Evolutionary conservation across 2,113 vertebrate species (phyloP).

Genomic region (Bos indicus): DNA sequence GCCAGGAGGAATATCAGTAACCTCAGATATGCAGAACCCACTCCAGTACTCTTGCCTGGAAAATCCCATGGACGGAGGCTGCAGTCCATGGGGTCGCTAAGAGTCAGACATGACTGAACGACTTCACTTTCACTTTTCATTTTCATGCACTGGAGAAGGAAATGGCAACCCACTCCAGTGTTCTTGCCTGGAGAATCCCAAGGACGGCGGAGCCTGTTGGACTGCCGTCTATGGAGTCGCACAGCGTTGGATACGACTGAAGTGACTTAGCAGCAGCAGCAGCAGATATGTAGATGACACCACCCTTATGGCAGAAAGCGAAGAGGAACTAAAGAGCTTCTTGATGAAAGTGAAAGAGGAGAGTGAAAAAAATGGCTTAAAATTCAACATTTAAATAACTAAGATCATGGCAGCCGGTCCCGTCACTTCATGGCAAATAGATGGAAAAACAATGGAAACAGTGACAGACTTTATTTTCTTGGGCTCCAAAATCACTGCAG

Average conservation of each 20-base stretch:
- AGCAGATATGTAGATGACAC: background rate
- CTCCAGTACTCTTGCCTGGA: too few relatives aligned
- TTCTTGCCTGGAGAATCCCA: too few relatives aligned
- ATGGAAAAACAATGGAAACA: background rate
- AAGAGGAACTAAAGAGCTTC: background rate
- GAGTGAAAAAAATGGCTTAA: background rate
- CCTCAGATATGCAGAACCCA: background rate
- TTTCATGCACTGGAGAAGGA: too few relatives aligned
- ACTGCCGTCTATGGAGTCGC: too few relatives aligned
- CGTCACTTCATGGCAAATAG: background rate
- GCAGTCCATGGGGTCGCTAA: too few relatives aligned
- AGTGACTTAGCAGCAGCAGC: too few relatives aligned
- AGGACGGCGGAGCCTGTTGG: fast-evolving
- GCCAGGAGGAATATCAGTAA: background rate
- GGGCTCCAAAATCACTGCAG: background rate
- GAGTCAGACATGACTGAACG: too few relatives aligned
- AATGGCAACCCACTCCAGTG: too few relatives aligned
- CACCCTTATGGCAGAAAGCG: background rate
- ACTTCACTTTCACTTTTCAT: too few relatives aligned
- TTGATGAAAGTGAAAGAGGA: background rate
- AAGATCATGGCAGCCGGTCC: background rate
- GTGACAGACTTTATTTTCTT: background rate
- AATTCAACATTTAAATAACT: background rate
- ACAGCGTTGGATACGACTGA: too few relatives aligned
- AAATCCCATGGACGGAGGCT: too few relatives aligned